phyloP scores from a whole-genome alignment of 2,888 invertebrate genomes.

The Cyrtodaria siliqua region DNA sequence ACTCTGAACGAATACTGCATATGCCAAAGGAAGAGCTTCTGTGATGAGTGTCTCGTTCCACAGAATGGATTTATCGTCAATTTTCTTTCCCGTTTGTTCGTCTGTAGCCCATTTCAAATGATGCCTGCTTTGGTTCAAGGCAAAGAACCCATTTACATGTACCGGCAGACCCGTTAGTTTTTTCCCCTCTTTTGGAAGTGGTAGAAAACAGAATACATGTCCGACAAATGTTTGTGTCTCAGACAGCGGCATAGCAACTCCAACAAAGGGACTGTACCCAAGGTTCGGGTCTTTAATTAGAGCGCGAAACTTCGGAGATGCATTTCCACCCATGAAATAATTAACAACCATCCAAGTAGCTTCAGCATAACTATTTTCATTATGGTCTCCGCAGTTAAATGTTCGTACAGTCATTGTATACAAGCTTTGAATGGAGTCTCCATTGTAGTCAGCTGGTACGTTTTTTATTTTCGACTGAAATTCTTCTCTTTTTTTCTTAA shows the following conservation, averaged over 20 bases:
- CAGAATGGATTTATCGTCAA: conserved; percentile 68
- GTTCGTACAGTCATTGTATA: neutral
- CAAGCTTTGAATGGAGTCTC: neutral
- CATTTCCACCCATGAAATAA: conserved; percentile 5
- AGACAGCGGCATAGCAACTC: conserved; percentile 8
- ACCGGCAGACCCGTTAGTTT: conserved; percentile 79
- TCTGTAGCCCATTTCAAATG: conserved; percentile 81
- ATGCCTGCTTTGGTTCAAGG: conserved; percentile 79
- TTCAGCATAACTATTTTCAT: neutral
- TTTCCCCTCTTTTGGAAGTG: conserved; percentile 75
- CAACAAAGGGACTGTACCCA: conserved; percentile 23
- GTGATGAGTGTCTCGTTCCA: conserved; percentile 79
- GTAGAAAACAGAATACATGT: conserved; percentile 82
- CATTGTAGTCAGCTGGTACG: too few species aligned
- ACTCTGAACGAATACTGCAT: conserved; percentile 53
- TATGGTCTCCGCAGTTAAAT: neutral
- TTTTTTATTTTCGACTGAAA: conserved; percentile 8
- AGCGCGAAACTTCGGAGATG: conserved; percentile 10
- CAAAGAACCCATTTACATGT: conserved; percentile 82
- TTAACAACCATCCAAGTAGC: conserved; percentile 8
- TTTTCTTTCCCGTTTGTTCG: conserved; percentile 46
- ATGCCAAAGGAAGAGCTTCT: conserved; percentile 75
- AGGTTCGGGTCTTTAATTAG: conserved; percentile 20
- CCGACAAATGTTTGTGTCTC: conserved; percentile 57
- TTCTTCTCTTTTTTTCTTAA: conserved; percentile 8